phyloP scores from a whole-genome alignment of 2,888 invertebrate genomes.

The Luperina testacea region DNA sequence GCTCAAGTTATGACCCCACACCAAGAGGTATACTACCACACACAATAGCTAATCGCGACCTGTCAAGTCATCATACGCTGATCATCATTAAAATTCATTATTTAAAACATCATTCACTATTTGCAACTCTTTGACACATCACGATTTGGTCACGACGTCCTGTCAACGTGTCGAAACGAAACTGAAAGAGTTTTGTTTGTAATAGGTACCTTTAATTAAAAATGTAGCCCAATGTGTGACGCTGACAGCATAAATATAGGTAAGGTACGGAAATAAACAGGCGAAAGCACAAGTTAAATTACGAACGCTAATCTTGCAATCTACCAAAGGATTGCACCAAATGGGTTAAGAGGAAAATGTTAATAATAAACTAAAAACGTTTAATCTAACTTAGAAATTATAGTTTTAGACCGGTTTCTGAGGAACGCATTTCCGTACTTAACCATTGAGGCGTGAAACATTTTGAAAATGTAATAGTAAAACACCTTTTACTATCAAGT shows the following conservation, averaged over 20 bases:
- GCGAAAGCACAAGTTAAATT: neutral
- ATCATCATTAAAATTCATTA: conserved; percentile 18
- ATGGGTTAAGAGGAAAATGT: neutral
- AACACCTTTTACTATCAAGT: no score
- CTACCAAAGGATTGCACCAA: neutral
- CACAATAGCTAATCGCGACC: conserved; percentile 47
- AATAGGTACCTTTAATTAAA: neutral
- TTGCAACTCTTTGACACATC: conserved; percentile 13
- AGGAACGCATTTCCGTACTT: neutral
- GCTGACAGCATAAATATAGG: neutral
- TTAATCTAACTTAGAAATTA: neutral
- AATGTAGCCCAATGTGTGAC: neutral
- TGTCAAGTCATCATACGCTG: conserved; percentile 27
- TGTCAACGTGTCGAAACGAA: conserved; percentile 9
- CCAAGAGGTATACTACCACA: conserved; percentile 13
- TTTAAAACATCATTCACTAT: conserved; percentile 17
- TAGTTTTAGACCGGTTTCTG: neutral
- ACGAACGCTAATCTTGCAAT: neutral
- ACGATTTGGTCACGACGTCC: conserved; percentile 36
- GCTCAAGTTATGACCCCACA: conserved; percentile 6
- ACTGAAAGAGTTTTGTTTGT: neutral
- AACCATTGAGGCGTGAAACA: neutral
- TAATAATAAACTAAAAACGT: neutral
- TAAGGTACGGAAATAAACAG: neutral
- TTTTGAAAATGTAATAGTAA: neutral